Evolutionary conservation across 2,888 invertebrate genomes (phyloP), one percentile per base, ranked within the genome.

Genomic region (Spilarctia lutea): DNA sequence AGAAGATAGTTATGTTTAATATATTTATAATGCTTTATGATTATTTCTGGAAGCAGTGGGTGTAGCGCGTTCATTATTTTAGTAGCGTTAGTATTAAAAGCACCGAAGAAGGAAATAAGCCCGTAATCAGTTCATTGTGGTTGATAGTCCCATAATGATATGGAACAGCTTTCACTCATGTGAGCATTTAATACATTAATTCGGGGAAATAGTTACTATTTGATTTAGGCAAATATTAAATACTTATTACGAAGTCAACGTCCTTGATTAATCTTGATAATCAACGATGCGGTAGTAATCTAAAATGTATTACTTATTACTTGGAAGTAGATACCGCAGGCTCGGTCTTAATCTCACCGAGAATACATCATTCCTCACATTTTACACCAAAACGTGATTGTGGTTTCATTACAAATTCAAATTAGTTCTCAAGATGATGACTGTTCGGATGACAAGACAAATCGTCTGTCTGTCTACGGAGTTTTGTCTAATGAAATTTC

Each of bases 401-500:
- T 84, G 87, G 87, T 87, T 89, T 87, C 87, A 93, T 93, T 92
- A 91, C 89, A 89, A 90, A 93, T 93, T 93, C 91, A 93, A 93
- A 94, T 94, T 91, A 91, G 90, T 90, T 90, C 87, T 85, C 88
- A 85, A 88, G 86, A 87, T 88, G 89, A 92, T 90, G 90, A 89
- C 87, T 88, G 84, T 80, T 88, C 82, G 89, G 89, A 88, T 90
- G 93, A 92, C 91, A 94, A 92, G 93, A 94, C 91, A 93, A 94
- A 94, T 94, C 86, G 91, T 90, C 88, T 85, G 88, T 86, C 88
- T 85, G 86, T 86, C 86, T 82, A 79, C 86, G 73, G 85, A 86
- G 89, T 88, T 88, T 83, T 87, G 87, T 87, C 85, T 91, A 91
- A 91, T 93, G 91, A 91, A 91, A 92, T 90, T 92, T 92, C 83